phyloP scores from a whole-genome alignment of 2,888 invertebrate species.

The Ethmia dodecea region DNA sequence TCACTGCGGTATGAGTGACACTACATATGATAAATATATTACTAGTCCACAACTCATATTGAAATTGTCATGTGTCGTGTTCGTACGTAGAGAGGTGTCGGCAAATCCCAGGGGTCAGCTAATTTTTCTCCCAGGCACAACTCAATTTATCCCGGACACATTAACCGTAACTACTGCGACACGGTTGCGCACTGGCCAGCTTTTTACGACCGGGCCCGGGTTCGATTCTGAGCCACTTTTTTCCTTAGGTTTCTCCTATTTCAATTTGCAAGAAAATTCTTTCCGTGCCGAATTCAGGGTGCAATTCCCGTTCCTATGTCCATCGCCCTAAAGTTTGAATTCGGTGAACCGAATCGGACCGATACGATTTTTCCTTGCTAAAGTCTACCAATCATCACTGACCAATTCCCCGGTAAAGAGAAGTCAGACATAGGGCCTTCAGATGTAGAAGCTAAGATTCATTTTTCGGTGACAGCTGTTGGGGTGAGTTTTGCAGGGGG shows the following conservation, averaged over 20 bases:
- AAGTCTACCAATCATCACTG: constrained; percentile 59
- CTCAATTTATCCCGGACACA: constrained; percentile 73
- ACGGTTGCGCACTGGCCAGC: constrained; percentile 57
- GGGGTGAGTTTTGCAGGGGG: constrained; percentile 42
- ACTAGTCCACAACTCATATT: constrained; percentile 1
- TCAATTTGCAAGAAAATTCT: constrained; percentile 64
- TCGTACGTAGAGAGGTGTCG: constrained; percentile 24
- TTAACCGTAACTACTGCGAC: constrained; percentile 70
- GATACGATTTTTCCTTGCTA: constrained; percentile 33
- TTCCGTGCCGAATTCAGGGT: constrained; percentile 22
- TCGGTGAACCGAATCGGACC: constrained; percentile 10
- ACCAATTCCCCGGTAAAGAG: constrained; percentile 32
- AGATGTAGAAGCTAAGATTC: constrained; percentile 19
- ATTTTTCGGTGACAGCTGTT: constrained; percentile 22
- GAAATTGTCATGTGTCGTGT: constrained; percentile 18
- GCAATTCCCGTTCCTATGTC: constrained; percentile 16
- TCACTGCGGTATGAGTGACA: no score
- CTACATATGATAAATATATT: no score
- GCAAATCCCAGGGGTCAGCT: constrained; percentile 51
- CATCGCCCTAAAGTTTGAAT: constrained; percentile 21
- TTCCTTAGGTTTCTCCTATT: constrained; percentile 51
- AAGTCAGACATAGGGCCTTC: constrained; percentile 26
- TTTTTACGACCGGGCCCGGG: constrained; percentile 57
- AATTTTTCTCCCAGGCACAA: constrained; percentile 67
- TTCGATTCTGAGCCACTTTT: constrained; percentile 46